Conservation (phyloP, 2,888 invertebrate genomes). For the Cephalotes varians region DNA sequence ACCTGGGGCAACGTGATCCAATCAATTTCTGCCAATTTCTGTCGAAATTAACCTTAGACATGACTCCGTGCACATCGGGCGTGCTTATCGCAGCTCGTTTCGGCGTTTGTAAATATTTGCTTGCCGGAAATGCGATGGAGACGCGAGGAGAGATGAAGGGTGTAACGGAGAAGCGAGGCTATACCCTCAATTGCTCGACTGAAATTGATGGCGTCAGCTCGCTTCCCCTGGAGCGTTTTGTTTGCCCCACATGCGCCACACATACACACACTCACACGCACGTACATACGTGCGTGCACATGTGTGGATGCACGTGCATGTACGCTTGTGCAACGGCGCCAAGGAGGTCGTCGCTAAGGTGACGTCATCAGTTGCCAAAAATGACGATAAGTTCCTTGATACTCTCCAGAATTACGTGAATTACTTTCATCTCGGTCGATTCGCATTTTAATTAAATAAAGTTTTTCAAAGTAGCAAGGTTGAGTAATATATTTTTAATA, state of each 20-base stretch:
- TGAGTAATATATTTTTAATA: not conserved
- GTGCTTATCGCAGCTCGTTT: constrained; percentile 15
- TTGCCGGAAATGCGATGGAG: constrained; percentile 19
- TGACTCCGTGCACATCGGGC: not conserved
- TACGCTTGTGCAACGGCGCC: constrained; percentile 54
- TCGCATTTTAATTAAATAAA: not conserved
- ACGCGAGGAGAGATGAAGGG: not conserved
- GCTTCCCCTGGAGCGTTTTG: constrained; percentile 44
- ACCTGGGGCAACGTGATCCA: not conserved
- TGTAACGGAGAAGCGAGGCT: constrained; percentile 22
- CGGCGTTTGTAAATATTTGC: constrained; percentile 37
- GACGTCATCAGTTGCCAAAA: constrained; percentile 65
- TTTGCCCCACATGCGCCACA: constrained; percentile 46
- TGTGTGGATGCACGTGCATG: not conserved
- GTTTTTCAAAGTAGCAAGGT: not conserved
- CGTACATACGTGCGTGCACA: not conserved
- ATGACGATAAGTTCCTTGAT: constrained; percentile 20
- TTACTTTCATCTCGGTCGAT: not conserved
- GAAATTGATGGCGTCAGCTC: constrained; percentile 55
- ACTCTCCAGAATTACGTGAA: not conserved
- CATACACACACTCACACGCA: too few relatives aligned
- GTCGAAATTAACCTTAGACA: not conserved
- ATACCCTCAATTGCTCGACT: constrained; percentile 50
- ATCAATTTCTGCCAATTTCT: not conserved
- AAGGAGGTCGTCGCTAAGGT: constrained; percentile 53